phyloP scores from a whole-genome alignment of 1,140 invertebrate genomes.

The Neodiprion lecontei region DNA sequence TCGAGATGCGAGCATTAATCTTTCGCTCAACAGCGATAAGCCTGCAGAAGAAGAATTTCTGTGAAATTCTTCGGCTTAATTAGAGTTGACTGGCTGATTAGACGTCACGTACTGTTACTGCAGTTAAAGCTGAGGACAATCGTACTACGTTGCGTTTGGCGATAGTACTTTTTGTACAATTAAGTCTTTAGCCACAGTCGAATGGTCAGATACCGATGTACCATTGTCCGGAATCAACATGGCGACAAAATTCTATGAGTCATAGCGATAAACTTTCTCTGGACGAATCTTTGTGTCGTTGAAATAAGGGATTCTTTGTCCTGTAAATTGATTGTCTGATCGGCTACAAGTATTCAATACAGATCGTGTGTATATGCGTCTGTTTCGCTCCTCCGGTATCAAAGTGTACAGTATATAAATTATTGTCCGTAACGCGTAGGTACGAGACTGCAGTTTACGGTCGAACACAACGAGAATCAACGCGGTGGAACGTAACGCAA shows the following conservation, averaged over 20 bases:
- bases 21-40: no score
- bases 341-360: background rate
- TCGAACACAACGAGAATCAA: background rate
- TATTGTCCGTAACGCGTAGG: background rate
- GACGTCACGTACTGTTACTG: no score
- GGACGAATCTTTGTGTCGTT: background rate
- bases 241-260: background rate
- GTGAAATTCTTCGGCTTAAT: no score
- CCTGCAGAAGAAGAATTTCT: no score
- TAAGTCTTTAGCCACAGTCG: background rate
- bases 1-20: no score
- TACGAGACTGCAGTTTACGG: background rate
- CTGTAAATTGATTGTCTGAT: background rate
- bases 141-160: background rate
- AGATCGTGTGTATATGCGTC: background rate
- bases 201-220: background rate
- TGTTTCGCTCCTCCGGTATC: background rate
- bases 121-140: no score
- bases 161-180: background rate
- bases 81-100: no score
- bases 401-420: background rate
- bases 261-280: background rate
- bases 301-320: background rate
- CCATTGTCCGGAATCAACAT: background rate
- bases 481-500: slow-evolving; percentile 10